Percentiles rank a stretch among this genome's conserved stretches.
These are phyloP conservation scores for Trematomus bernacchii DNA, from an alignment of 2,797 vertebrate species.

Conservation along the genomic window DNA sequence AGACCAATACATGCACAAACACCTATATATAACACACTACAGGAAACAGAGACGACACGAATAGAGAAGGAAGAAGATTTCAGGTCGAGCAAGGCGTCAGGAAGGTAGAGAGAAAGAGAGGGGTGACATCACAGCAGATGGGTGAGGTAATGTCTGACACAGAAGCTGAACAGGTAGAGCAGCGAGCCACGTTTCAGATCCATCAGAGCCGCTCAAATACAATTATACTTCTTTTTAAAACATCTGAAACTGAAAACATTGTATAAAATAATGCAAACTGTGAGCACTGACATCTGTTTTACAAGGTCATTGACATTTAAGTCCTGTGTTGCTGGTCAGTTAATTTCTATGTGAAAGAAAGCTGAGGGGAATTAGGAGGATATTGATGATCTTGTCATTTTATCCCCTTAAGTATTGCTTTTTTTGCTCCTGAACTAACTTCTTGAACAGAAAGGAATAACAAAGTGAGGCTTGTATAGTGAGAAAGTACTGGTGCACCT, in stretches of 20 bases:
- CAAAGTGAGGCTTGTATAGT: background rate
- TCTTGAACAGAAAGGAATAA: background rate
- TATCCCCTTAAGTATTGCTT: too few relatives aligned
- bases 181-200: background rate
- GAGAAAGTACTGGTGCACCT: background rate
- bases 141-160: conserved; percentile 57
- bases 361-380: too few relatives aligned
- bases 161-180: conserved; percentile 42
- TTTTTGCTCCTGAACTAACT: background rate
- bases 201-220: background rate
- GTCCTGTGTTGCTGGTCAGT: background rate
- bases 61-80: background rate
- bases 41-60: background rate
- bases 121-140: conserved; percentile 48
- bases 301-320: background rate
- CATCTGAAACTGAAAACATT: background rate
- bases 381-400: background rate
- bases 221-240: background rate
- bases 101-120: conserved; percentile 12
- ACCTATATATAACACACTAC: too few relatives aligned
- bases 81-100: conserved; percentile 6
- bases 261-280: background rate
- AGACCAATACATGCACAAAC: too few relatives aligned
- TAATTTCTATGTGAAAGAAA: too few relatives aligned
- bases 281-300: background rate